Evolutionary conservation across 2,113 vertebrate genomes (phyloP), one percentile per base, ranked within the genome.

Genomic region (Dissostichus mawsoni): DNA sequence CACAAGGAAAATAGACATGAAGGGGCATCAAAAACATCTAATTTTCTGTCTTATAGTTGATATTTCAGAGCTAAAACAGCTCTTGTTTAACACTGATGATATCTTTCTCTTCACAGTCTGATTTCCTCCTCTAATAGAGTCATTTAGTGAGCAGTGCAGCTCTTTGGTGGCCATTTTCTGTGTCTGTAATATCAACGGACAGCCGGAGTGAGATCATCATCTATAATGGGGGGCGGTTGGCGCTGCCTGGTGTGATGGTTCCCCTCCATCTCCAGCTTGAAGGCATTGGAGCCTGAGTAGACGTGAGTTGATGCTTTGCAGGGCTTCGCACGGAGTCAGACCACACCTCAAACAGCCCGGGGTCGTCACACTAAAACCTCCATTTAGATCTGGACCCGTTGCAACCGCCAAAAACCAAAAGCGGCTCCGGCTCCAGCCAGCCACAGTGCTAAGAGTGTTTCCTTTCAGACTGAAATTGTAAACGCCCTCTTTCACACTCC

Each of bases 271-370:
- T 84, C 81, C 87, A 66, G 78, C 85, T 78, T 51, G 18, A 58
- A 86, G 76, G 74, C 81, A 29, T 11, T 87, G 87, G 90, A 89
- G 87, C 73, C 83, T 14, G 52, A 58, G 76, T 25, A 87, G 90
- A 90, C 77, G 76, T 74, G 78, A 53, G 84, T 55, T 93, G 93
- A 92, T 78, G 87, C 82, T 90, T 79, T 83, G 86, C 91, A 93
- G 93, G 81, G 81, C 87, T 79, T 78, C 45, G 80, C 85, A 78
- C 64, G 57, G 69, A 86, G 78, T 70, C 85, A 86, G 81, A 86
- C 90, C 89, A 85, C 92, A 93, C 89, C 90, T 89, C 90, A 87
- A 89, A 90, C 90, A 88, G 88, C 87, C 81, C 73, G 58, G 88
- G 91, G 90, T 94, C 90, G 80, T 77, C 74, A 10, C 87, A 87